These are phyloP conservation scores for Larimichthys polyactis DNA, from an alignment of 2,113 vertebrate species.

Conservation along the genomic window DNA sequence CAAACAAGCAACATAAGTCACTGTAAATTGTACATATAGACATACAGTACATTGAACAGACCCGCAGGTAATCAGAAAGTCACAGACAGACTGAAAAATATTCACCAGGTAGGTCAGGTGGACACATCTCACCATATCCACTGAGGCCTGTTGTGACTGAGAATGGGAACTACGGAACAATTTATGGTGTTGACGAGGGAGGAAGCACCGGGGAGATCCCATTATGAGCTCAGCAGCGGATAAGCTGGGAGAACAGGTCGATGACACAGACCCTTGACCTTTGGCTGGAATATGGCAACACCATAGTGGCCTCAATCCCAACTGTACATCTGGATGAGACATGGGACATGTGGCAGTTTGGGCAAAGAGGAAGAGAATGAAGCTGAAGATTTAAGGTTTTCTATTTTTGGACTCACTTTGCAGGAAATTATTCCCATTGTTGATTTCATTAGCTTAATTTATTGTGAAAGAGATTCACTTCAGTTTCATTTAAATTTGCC, in stretches of 20 bases:
- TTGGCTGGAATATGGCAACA: slow-evolving; percentile 29
- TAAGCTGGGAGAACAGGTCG: slow-evolving; percentile 63
- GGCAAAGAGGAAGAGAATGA: background rate
- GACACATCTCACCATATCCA: background rate
- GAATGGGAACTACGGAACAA: slow-evolving; percentile 3
- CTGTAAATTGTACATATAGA: background rate
- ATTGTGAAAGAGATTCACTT: background rate
- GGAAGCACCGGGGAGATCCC: slow-evolving; percentile 62
- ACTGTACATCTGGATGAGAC: slow-evolving; percentile 60
- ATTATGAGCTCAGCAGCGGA: slow-evolving; percentile 78
- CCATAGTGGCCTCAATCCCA: slow-evolving; percentile 58
- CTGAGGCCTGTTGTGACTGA: slow-evolving; percentile 2
- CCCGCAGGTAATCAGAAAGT: background rate
- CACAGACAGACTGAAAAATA: background rate
- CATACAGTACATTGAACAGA: background rate
- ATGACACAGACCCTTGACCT: slow-evolving; percentile 61
- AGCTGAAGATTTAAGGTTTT: background rate
- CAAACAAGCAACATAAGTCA: background rate
- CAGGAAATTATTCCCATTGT: background rate
- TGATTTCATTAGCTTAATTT: background rate
- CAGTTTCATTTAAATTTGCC: too few relatives aligned
- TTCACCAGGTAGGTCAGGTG: background rate
- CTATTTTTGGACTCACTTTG: background rate
- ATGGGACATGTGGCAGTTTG: background rate
- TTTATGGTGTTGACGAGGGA: slow-evolving; percentile 54